A percentile compares a stretch with the other conserved stretches of the same genome.
These are phyloP conservation scores for Cotesia glomerata DNA, from an alignment of 1,140 invertebrate genomes.

Conservation along the genomic window DNA sequence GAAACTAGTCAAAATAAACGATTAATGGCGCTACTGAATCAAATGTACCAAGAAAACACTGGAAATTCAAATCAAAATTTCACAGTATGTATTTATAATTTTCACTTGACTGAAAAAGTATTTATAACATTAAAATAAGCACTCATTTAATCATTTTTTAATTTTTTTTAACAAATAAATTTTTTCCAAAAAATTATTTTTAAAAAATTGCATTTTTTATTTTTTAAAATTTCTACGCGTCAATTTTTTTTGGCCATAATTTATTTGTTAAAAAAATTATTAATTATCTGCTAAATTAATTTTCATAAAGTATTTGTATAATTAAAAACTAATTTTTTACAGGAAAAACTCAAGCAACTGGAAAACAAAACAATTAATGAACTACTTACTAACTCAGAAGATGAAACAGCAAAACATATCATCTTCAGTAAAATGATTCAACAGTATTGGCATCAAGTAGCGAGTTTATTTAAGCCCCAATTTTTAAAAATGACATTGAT, in stretches of 20 bases:
- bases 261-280: no score
- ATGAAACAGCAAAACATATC: no score
- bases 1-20: constrained; percentile 60
- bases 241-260: no score
- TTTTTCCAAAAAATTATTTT: no score
- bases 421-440: no score
- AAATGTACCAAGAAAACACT: constrained; percentile 66
- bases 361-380: background rate
- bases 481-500: constrained; percentile 17
- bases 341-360: background rate
- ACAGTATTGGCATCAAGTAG: no score
- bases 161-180: background rate
- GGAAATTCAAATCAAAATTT: constrained; percentile 59
- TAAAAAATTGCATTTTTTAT: no score
- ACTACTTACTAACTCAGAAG: no score
- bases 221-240: no score
- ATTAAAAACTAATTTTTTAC: background rate
- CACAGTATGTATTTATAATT: constrained; percentile 57
- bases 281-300: no score
- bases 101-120: no score
- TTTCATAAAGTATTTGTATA: background rate
- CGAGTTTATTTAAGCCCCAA: constrained; percentile 19
- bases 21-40: constrained; percentile 62
- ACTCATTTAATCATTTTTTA: background rate
- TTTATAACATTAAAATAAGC: constrained; percentile 35